Percentiles rank a stretch among this genome's conserved stretches.
These are phyloP conservation scores for Chironomus tepperi DNA, from an alignment of 1,140 invertebrate species.

Conservation along the genomic window DNA sequence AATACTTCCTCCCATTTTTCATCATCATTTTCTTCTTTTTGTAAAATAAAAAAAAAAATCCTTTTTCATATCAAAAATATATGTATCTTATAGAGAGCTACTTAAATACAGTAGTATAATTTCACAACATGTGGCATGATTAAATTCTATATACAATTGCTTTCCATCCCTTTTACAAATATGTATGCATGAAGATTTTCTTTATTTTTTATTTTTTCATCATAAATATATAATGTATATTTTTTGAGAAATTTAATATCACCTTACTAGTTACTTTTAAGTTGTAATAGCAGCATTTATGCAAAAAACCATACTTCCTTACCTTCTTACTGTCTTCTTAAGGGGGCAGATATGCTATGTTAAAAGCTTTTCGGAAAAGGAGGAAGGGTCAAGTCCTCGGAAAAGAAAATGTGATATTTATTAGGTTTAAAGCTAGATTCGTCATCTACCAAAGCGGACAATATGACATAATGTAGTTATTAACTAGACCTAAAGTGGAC, in stretches of 20 bases:
- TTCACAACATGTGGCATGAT: conserved; percentile 6
- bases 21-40: not conserved
- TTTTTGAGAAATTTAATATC: not conserved
- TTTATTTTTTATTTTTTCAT: not conserved
- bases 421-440: no score
- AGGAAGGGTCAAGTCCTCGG: no score
- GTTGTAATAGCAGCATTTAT: not conserved
- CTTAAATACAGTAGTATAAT: not conserved
- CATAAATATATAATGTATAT: no score
- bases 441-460: no score
- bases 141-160: conserved; percentile 14
- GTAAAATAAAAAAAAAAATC: conserved; percentile 2
- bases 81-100: not conserved
- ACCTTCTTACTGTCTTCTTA: not conserved
- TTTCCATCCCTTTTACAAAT: not conserved
- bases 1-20: not conserved
- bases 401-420: no score
- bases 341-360: no score
- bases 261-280: not conserved
- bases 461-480: no score
- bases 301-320: not conserved
- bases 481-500: no score
- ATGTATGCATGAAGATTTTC: not conserved
- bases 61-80: conserved; percentile 14
- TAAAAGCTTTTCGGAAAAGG: no score